Evolutionary conservation across 1,140 invertebrate genomes (phyloP), one percentile per base, ranked within the genome.

Genomic region (Hylaeus anthracinus): DNA sequence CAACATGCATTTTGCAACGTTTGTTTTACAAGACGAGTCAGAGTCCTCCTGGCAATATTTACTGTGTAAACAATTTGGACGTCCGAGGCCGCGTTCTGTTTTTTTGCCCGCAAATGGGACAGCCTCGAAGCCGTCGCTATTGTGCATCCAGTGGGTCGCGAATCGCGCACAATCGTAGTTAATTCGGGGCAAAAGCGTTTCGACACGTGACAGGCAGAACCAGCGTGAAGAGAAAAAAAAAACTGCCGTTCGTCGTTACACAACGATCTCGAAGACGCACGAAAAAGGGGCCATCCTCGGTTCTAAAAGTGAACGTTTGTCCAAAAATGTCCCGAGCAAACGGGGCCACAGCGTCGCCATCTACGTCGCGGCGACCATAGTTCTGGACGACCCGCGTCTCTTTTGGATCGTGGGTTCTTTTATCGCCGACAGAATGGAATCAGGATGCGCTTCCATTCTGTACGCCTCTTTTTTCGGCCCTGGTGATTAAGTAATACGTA

Each of bases 401-500:
- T 51, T 58, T 79, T n/a, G 55, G 69, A n/a, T 45, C 15, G 45
- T 5, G 56, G 51, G 53, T 51, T 41, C 48, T 81, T 84, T 81
- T 61, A 70, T 81, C 72, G 72, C 43, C 60, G 41, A 12, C 10
- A n/a, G 41, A 66, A 71, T 79, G 63, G 41, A 70, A 81, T 71
- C 45, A 81, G 69, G 77, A 86, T 83, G 81, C 76, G 80, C 48
- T 78, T 86, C 63, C 73, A 73, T 80, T 82, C 48, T 83, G 75
- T 75, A 72, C 58, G 70, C 56, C 55, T 85, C 37, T 58, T 45
- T 78, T 73, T 79, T n/a, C 14, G 26, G 43, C 1, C 5, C 14
- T 43, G 55, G 67, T 73, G 86, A 87, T 87, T 87, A 87, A 87
- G 86, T 87, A 87, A 87, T 87, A 84, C 75, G 67, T 87, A 87